Evolutionary conservation across 2,113 vertebrate species (phyloP).

Genomic region (Falcunculus frontatus): DNA sequence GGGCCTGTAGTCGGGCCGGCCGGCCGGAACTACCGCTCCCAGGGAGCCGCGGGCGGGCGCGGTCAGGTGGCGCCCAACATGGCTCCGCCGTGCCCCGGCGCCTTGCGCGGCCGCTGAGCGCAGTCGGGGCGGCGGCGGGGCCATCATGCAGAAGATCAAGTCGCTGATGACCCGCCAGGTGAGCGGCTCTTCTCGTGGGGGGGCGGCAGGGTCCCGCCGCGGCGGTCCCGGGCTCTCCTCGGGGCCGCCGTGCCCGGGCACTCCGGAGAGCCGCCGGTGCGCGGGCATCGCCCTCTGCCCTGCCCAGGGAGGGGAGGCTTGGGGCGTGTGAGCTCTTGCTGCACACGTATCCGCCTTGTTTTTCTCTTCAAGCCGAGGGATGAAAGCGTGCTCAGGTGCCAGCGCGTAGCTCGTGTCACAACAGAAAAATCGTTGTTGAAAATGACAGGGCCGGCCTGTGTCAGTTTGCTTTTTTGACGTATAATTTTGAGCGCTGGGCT

Average conservation of each 20-base stretch:
- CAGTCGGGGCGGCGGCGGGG: background rate
- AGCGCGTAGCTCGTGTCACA: background rate
- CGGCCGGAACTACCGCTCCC: constrained; percentile 58
- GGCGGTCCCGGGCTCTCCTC: background rate
- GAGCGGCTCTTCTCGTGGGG: background rate
- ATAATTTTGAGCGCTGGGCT: background rate
- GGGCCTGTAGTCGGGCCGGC: background rate
- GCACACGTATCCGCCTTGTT: background rate
- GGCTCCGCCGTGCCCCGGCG: constrained; percentile 45
- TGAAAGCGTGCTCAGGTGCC: background rate
- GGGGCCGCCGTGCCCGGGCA: background rate
- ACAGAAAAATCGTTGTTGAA: too few species aligned
- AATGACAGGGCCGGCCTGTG: background rate
- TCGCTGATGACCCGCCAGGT: constrained; percentile 97
- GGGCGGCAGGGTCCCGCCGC: background rate
- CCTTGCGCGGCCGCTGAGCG: background rate
- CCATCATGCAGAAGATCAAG: constrained; percentile 94
- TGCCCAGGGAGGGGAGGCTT: background rate
- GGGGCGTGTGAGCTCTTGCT: background rate
- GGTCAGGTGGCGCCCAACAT: constrained; percentile 71
- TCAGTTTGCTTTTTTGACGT: too few species aligned
- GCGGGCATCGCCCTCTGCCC: background rate
- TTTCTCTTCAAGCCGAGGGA: background rate
- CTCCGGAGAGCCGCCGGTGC: background rate
- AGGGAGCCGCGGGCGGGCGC: background rate